Evolutionary conservation across 1,140 invertebrate species (phyloP), one percentile per base, ranked within the genome.

Genomic region (Muscidifurax raptorellus): DNA sequence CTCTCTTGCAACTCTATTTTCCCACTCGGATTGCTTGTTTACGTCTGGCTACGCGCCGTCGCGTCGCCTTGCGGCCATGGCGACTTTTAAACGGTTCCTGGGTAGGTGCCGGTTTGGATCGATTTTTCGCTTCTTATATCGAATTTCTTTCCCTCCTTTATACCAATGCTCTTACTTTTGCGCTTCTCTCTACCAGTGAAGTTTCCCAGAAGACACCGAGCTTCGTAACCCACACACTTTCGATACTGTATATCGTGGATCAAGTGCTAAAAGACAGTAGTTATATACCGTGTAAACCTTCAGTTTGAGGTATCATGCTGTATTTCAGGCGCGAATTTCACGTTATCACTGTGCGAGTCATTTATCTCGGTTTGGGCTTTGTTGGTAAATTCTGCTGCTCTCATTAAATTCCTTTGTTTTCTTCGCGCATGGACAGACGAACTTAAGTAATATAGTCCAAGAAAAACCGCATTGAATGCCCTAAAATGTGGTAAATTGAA

Each of bases 1-100:
- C n/a, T 52, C 67, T 40, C 82, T 81, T 66, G 59, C 82, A 80
- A 85, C 82, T 86, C 83, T 69, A 82, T 86, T 85, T 87, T 72
- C 40, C 66, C 82, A 84, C 84, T 88, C 83, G 80, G 67, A 87
- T 86, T 86, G 69, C 83, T 88, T 78, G 83, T 86, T 87, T 85
- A 84, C 66, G 52, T 76, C 15, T 76, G 74, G 9, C 5, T 27
- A 27, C 13, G 67, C 28, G 28, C 28, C 1, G 25, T 27, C 1
- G 28, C 28, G 2, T n/a, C n/a, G 36, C 36, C 7, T 40, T 40
- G 7, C 36, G 36, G 28, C 2, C 22, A 3, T 2, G 5, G 40
- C 74, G 74, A 76, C 76, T 59, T 78, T 78, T 78, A 78, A 78
- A 47, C n/a, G 40, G 18, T 76, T 76, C 12, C n/a, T 2, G 40